Conservation (phyloP, 1,140 invertebrate genomes). For the Liolophura sinensis region DNA sequence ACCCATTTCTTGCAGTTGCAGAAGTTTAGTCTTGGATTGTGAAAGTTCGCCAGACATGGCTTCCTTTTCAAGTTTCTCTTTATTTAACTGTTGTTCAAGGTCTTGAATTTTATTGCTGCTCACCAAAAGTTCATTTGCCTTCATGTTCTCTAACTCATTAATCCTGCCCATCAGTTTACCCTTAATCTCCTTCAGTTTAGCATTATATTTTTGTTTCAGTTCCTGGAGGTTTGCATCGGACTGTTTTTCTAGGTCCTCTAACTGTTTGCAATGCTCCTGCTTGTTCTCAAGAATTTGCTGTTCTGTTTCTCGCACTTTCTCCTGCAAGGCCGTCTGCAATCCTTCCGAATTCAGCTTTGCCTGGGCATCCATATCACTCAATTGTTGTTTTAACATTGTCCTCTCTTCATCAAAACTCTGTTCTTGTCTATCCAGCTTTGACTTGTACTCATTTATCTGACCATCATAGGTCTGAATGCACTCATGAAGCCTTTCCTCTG, state of each 20-base stretch:
- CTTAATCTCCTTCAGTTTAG: constrained; percentile 44
- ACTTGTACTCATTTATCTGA: constrained; percentile 49
- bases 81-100: constrained; percentile 15
- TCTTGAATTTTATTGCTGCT: constrained; percentile 9
- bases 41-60: constrained; percentile 38
- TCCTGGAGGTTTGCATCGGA: constrained; percentile 44
- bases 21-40: constrained; percentile 43
- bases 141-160: constrained; percentile 18
- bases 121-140: constrained; percentile 21
- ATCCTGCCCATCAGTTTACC: constrained; percentile 25
- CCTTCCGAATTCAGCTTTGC: constrained; percentile 28
- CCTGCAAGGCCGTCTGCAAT: constrained; percentile 26
- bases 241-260: constrained; percentile 40
- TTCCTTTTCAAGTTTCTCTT: constrained; percentile 32
- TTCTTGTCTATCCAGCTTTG: constrained; percentile 39
- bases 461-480: constrained; percentile 48
- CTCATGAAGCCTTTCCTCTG: constrained; percentile 44
- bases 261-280: constrained; percentile 38
- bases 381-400: constrained; percentile 37
- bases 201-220: constrained; percentile 44
- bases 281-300: constrained; percentile 34
- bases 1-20: constrained; percentile 39
- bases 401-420: constrained; percentile 36
- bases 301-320: constrained; percentile 33
- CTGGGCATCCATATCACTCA: constrained; percentile 30